A percentile compares a stretch with the other conserved stretches of the same genome.
These are phyloP conservation scores for Spatulosminthurus flaviceps DNA, from an alignment of 2,888 invertebrate genomes.

Conservation along the genomic window DNA sequence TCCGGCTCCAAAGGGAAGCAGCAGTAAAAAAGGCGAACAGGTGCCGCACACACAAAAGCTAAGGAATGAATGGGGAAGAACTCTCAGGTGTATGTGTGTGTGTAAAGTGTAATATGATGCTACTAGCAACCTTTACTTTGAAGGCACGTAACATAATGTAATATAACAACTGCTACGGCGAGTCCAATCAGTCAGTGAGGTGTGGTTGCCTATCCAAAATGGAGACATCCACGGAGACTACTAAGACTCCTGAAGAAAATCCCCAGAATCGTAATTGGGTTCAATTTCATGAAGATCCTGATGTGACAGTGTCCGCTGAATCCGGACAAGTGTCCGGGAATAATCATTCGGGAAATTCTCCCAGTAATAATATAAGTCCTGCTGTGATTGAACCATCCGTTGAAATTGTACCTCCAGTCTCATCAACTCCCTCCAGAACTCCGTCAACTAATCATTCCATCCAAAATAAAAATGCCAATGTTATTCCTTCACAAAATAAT, in stretches of 20 bases:
- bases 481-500: neutral
- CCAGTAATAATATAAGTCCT: slow-evolving; percentile 40
- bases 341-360: neutral
- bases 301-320: slow-evolving; percentile 43
- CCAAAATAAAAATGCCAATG: slow-evolving; percentile 20
- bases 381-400: slow-evolving; percentile 61
- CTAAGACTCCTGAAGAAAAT: slow-evolving; percentile 28
- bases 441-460: neutral
- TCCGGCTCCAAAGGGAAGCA: slow-evolving; percentile 9
- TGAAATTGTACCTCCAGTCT: slow-evolving; percentile 54
- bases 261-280: slow-evolving; percentile 52
- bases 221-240: slow-evolving; percentile 48
- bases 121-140: neutral
- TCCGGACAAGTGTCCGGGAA: slow-evolving; percentile 34
- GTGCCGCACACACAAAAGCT: neutral
- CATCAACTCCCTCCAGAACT: slow-evolving; percentile 15
- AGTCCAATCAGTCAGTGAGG: slow-evolving; percentile 46
- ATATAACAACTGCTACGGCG: neutral
- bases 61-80: slow-evolving; percentile 13
- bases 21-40: slow-evolving; percentile 7
- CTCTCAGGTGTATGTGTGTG: slow-evolving; percentile 24
- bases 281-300: slow-evolving; percentile 55
- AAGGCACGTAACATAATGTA: neutral
- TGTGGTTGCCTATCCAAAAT: slow-evolving; percentile 50
- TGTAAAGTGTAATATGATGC: slow-evolving; percentile 16